Conservation (phyloP, 2,113 vertebrate species). For the Platysternon megacephalum region DNA sequence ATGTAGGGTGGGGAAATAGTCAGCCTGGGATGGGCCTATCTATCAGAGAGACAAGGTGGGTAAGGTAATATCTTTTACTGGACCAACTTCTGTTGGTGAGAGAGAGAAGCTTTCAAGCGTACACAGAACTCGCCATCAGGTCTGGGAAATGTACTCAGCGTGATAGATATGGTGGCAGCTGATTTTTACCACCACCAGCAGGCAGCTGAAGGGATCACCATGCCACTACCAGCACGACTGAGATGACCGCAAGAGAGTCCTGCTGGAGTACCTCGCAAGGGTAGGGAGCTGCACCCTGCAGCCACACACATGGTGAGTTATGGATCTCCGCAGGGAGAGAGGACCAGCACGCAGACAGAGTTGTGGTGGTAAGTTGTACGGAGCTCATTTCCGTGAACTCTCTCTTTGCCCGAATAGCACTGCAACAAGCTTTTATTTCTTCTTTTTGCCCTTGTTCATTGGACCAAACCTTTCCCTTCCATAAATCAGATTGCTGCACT, state of each 20-base stretch:
- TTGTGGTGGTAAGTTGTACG: background rate
- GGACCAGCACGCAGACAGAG: background rate
- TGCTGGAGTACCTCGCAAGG: background rate
- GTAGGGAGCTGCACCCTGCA: background rate
- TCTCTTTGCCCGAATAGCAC: background rate
- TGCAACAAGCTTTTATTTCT: background rate
- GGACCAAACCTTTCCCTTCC: background rate
- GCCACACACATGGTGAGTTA: background rate
- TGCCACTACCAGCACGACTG: rapidly evolving
- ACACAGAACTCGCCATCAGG: too few relatives aligned
- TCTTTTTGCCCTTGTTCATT: background rate
- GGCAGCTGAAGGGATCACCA: background rate
- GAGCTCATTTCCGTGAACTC: background rate
- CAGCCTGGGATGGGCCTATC: background rate
- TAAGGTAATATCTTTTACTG: background rate
- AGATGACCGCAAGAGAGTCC: background rate
- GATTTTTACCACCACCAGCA: background rate
- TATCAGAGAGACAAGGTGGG: background rate
- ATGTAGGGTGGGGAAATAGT: background rate
- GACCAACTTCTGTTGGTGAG: background rate
- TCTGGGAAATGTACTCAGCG: too few relatives aligned
- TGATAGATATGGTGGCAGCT: background rate
- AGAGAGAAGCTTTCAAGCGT: too few relatives aligned
- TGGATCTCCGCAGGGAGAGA: background rate
- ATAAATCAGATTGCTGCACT: background rate